Base-by-base conservation (phyloP, 1,140 invertebrate genomes). In the Heterodera schachtii region DNA sequence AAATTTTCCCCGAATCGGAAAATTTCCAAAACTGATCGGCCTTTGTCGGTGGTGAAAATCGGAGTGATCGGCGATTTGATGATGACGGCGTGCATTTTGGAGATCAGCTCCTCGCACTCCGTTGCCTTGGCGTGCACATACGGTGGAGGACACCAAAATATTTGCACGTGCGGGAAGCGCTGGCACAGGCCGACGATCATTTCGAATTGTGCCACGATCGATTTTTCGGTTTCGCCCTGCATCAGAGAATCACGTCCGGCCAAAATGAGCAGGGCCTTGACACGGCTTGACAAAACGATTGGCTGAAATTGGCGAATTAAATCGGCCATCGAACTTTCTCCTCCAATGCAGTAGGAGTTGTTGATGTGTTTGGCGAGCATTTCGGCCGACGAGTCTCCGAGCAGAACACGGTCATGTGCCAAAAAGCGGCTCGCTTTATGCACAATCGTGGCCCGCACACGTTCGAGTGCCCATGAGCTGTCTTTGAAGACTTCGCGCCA, bases 221-320 rank as follows among this genome's bases (percentile, higher is more conserved):
- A 44, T 3, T 77, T 57, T 6, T 31, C 75, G 3, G 75, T 77
- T 41, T 77, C 75, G 66, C 75, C 75, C 5, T 9, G 52, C 19
- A 77, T n/a, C 3, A 77, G 52, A 1, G 75, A 64, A n/a, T 77
- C 75, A 19, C 75, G 60, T 4, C 75, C 75, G 2, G 13, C 19
- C 11, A 77, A 9, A n/a, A 77, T 69, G 13, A 77, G 19, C 67
- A 64, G 7, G 9, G 7, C 7, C 57, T 77, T 9, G 2, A 77
- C 75, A 1, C 67, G 21, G 16, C 46, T 52, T 0, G 75, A 60
- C 16, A 77, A n/a, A 7, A 77, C 52, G 44, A n/a, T 49, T n/a
- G 44, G 46, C 11, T 64, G 47, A n/a, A 77, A 64, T 52, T 64
- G 47, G 0, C 75, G 19, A 16, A 77, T 77, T n/a, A n/a, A n/a